These are phyloP conservation scores for Pyrocoelia pectoralis DNA, from an alignment of 2,888 invertebrate species.

Conservation along the genomic window DNA sequence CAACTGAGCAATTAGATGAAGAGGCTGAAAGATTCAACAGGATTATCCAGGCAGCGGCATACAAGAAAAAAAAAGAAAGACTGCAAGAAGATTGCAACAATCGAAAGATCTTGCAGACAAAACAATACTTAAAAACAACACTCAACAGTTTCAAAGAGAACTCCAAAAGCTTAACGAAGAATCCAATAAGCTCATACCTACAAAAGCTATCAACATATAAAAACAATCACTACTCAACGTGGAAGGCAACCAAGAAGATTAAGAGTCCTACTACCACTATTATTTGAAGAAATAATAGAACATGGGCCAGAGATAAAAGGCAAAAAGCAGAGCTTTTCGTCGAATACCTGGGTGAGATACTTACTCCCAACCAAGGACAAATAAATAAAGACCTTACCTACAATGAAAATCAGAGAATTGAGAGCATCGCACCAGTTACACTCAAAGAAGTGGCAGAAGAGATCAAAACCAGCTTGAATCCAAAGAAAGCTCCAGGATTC, in stretches of 20 bases:
- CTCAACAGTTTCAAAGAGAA: neutral
- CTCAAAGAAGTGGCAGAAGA: conserved; percentile 37
- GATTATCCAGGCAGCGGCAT: neutral
- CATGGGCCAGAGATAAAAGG: too few relatives aligned
- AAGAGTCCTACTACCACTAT: too few relatives aligned
- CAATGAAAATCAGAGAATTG: conserved; percentile 16
- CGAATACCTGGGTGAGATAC: conserved; percentile 31
- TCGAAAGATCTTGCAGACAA: neutral
- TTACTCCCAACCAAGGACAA: conserved; percentile 23
- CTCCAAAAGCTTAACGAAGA: conserved; percentile 5
- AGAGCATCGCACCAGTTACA: conserved; percentile 8
- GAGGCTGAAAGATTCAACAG: neutral
- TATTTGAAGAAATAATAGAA: too few relatives aligned
- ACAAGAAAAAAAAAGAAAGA: neutral
- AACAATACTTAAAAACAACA: too few relatives aligned
- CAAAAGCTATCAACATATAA: too few relatives aligned
- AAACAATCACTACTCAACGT: too few relatives aligned
- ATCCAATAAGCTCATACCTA: too few relatives aligned
- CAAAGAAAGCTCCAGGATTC: conserved; percentile 39
- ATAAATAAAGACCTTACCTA: neutral
- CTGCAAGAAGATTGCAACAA: neutral
- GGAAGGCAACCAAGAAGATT: too few relatives aligned
- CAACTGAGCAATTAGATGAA: too few relatives aligned
- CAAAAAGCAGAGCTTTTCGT: conserved; percentile 32
- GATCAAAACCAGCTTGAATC: conserved; percentile 25